Evolutionary conservation across 2,797 vertebrate genomes (phyloP).

Genomic region (Odontamblyopus rebecca): DNA sequence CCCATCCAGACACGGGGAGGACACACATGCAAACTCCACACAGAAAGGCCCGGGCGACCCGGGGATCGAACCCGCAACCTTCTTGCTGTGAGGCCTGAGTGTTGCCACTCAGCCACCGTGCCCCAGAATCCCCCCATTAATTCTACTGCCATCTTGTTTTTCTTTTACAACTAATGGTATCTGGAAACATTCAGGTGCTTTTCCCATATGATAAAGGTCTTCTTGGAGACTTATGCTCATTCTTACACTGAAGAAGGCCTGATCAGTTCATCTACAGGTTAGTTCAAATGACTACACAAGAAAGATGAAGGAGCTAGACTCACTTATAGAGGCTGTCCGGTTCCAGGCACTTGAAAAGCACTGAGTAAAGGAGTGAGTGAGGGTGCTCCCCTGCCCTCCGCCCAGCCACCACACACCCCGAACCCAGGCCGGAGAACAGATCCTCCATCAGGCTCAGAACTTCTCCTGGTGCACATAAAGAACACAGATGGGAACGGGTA

Average conservation of each 20-base stretch:
- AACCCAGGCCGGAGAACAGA: conserved; percentile 93
- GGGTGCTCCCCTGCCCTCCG: conserved; percentile 84
- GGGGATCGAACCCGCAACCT: too few relatives aligned
- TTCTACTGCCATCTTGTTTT: conserved; percentile 10
- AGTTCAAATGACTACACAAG: conserved; percentile 10
- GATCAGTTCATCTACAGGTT: conserved; percentile 18
- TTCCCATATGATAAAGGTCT: conserved; percentile 6
- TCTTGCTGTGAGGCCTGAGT: too few relatives aligned
- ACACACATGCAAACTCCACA: too few relatives aligned
- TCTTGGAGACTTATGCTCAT: conserved; percentile 14
- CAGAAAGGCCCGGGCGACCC: too few relatives aligned
- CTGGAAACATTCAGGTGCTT: conserved; percentile 19
- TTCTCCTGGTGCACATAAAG: conserved; percentile 80
- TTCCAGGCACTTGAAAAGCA: conserved; percentile 99
- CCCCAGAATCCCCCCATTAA: conserved; percentile 1
- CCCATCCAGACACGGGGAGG: too few relatives aligned
- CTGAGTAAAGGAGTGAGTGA: conserved; percentile 88
- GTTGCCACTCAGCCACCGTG: too few relatives aligned
- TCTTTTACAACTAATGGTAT: conserved; percentile 10
- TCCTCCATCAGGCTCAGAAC: conserved; percentile 95
- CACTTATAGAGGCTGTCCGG: conserved; percentile 98
- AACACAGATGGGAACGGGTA: conserved; percentile 16
- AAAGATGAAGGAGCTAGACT: conserved; percentile 55
- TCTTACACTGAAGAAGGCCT: conserved; percentile 18
- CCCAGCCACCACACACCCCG: conserved; percentile 91